These are phyloP conservation scores for Sinocyclocheilus anshuiensis DNA, from an alignment of 2,113 vertebrate genomes.

Conservation along the genomic window DNA sequence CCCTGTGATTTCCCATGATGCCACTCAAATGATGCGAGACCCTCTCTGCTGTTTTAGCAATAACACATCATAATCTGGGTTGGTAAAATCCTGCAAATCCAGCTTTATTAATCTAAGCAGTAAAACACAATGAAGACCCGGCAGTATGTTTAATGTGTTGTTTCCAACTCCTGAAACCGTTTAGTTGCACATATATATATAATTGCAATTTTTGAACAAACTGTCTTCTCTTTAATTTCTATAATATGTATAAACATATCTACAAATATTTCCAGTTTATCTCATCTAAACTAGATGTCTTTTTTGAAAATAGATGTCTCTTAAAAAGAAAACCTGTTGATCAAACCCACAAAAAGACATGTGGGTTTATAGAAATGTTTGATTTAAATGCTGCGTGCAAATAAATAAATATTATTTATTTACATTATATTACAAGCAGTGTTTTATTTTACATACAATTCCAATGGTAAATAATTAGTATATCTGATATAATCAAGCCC, in stretches of 20 bases:
- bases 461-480: neutral
- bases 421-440: neutral
- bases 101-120: conserved; percentile 22
- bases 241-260: neutral
- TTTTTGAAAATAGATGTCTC: neutral
- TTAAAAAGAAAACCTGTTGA: neutral
- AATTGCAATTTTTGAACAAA: neutral
- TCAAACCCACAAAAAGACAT: neutral
- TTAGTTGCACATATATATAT: neutral
- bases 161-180: neutral
- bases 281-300: neutral
- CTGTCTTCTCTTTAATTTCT: neutral
- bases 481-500: neutral
- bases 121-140: neutral
- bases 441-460: neutral
- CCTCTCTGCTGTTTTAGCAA: conserved; percentile 42
- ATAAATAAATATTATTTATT: neutral
- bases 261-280: neutral
- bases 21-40: conserved; percentile 30
- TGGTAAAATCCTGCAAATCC: conserved; percentile 35
- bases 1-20: conserved; percentile 33
- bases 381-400: neutral
- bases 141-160: neutral
- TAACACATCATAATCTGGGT: conserved; percentile 39
- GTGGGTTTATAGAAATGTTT: neutral